These are phyloP conservation scores for Cichladusa arquata DNA, from an alignment of 2,113 vertebrate species.

Conservation along the genomic window DNA sequence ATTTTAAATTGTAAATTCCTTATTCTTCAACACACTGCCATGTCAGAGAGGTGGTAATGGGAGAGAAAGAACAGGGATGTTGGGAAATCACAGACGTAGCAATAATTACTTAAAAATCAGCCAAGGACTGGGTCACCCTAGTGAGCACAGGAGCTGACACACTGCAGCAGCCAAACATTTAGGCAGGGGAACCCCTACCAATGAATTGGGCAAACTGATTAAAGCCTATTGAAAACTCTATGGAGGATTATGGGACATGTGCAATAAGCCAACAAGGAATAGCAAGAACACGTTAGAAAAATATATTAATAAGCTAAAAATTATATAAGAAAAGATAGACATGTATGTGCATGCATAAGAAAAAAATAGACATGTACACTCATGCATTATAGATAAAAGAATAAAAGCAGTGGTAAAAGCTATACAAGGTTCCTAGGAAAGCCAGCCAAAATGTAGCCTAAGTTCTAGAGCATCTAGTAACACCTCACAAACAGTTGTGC, in stretches of 20 bases:
- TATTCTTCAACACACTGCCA: neutral
- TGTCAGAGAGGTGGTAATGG: neutral
- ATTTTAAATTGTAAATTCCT: too few relatives aligned
- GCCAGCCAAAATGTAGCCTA: neutral
- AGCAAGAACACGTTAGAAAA: neutral
- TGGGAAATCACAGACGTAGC: neutral
- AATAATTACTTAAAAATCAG: neutral
- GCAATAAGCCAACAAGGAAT: neutral
- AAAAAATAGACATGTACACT: accelerated
- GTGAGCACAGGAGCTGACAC: neutral
- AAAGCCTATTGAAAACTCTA: neutral
- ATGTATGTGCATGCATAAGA: neutral
- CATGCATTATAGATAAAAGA: neutral
- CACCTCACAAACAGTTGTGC: neutral
- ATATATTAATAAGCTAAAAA: neutral
- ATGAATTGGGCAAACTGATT: neutral
- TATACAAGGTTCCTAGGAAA: neutral
- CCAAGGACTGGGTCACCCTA: neutral
- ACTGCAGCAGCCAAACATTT: neutral
- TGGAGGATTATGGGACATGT: neutral
- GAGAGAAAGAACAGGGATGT: neutral
- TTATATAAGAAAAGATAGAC: neutral
- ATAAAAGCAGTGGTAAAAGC: neutral
- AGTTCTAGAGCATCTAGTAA: neutral
- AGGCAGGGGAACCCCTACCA: accelerated